These are phyloP conservation scores for Callimorpha dominula DNA, from an alignment of 2,888 invertebrate genomes.

Conservation along the genomic window DNA sequence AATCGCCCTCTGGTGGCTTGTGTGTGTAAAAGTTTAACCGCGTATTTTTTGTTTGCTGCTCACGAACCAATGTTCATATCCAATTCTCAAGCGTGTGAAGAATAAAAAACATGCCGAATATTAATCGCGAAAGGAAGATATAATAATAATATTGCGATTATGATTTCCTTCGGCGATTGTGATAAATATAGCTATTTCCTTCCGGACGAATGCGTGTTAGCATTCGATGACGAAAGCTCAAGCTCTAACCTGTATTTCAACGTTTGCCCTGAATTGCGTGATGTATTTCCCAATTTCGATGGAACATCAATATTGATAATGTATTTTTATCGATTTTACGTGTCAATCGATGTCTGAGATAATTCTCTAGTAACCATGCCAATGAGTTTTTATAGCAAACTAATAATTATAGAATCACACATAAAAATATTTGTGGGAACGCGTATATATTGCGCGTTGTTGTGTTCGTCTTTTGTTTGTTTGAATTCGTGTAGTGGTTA, in stretches of 20 bases:
- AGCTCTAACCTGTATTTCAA: neutral
- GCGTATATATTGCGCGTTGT: no score
- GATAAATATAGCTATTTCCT: constrained; percentile 14
- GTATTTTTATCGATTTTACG: neutral
- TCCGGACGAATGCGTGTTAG: constrained; percentile 8
- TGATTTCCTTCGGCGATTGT: constrained; percentile 5
- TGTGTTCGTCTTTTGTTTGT: no score
- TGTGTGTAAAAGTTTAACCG: neutral
- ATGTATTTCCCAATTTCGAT: neutral
- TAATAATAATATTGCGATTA: constrained; percentile 15
- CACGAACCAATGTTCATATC: neutral
- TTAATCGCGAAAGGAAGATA: constrained; percentile 3
- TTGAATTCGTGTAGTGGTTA: no score
- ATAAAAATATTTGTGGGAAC: no score
- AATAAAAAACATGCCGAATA: neutral
- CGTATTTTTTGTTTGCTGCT: neutral
- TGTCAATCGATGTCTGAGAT: neutral
- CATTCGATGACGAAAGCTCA: neutral
- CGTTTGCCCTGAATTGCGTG: neutral
- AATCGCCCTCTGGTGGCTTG: neutral
- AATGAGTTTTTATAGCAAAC: no score
- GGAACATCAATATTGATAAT: neutral
- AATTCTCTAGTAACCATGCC: no score
- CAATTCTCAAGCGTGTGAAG: neutral
- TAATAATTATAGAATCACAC: no score